phyloP scores from a whole-genome alignment of 2,113 vertebrate species.

The Pygathrix nemaeus region DNA sequence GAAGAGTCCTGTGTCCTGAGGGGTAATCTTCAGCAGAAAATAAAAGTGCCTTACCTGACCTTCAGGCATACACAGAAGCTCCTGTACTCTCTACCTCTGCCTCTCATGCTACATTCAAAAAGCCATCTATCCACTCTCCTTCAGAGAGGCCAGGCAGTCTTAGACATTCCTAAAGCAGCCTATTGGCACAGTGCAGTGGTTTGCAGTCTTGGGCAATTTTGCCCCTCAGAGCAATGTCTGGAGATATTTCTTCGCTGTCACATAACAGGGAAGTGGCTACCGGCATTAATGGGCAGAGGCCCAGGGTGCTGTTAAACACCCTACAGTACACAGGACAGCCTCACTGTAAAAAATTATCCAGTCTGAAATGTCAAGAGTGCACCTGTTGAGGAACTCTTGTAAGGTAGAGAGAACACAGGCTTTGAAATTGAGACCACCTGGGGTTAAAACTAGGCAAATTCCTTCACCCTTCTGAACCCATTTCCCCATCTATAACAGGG shows the following conservation, averaged over 20 bases:
- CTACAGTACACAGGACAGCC: neutral
- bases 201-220: neutral
- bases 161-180: neutral
- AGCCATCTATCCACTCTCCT: neutral
- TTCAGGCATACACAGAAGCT: neutral
- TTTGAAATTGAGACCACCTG: neutral
- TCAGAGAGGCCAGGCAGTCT: neutral
- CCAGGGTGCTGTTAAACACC: neutral
- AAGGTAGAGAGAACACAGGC: neutral
- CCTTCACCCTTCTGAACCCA: neutral
- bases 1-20: neutral
- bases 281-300: neutral
- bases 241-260: neutral
- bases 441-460: neutral
- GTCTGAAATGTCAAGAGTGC: neutral
- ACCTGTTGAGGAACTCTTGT: neutral
- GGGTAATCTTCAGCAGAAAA: neutral
- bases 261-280: neutral
- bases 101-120: neutral
- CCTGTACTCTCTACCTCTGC: neutral
- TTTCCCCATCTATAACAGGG: neutral
- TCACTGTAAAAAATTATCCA: neutral
- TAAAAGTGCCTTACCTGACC: neutral
- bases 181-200: neutral
- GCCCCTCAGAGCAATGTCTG: neutral